A percentile compares a stretch with the other conserved stretches of the same genome.
These are phyloP conservation scores for Xenopus tropicalis DNA, from an alignment of 2,113 vertebrate genomes.

Conservation along the genomic window DNA sequence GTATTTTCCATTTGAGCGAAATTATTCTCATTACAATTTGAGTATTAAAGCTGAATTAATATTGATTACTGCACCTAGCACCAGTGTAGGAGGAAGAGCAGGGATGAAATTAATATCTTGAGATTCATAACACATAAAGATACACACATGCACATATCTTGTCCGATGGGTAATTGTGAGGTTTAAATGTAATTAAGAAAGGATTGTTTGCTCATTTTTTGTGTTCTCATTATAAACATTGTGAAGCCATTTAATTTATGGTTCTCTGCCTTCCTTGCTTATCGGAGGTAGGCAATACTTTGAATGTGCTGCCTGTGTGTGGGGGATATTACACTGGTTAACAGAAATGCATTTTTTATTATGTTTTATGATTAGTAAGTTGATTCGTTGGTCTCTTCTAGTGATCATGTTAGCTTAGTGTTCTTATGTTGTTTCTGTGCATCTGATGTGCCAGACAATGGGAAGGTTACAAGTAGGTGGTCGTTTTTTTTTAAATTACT, in stretches of 20 bases:
- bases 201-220: slow-evolving; percentile 38
- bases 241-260: slow-evolving; percentile 33
- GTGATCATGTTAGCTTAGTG: slow-evolving; percentile 34
- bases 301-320: slow-evolving; percentile 21
- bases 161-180: slow-evolving; percentile 20
- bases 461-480: too few species aligned
- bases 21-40: neutral
- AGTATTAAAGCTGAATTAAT: slow-evolving; percentile 12
- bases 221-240: slow-evolving; percentile 40
- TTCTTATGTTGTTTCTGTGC: neutral
- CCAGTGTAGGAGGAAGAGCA: neutral
- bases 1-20: neutral
- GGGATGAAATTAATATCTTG: slow-evolving; percentile 17
- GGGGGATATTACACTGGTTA: slow-evolving; percentile 28
- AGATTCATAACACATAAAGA: slow-evolving; percentile 30
- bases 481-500: too few species aligned
- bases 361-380: slow-evolving; percentile 25
- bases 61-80: slow-evolving; percentile 4
- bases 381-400: neutral
- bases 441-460: too few species aligned
- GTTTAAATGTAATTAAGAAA: slow-evolving; percentile 32
- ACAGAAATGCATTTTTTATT: slow-evolving; percentile 34
- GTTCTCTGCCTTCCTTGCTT: slow-evolving; percentile 20
- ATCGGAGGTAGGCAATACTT: slow-evolving; percentile 28
- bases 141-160: slow-evolving; percentile 29